Conservation (phyloP, 2,113 vertebrate species). For the Gasterosteus aculeatus region DNA sequence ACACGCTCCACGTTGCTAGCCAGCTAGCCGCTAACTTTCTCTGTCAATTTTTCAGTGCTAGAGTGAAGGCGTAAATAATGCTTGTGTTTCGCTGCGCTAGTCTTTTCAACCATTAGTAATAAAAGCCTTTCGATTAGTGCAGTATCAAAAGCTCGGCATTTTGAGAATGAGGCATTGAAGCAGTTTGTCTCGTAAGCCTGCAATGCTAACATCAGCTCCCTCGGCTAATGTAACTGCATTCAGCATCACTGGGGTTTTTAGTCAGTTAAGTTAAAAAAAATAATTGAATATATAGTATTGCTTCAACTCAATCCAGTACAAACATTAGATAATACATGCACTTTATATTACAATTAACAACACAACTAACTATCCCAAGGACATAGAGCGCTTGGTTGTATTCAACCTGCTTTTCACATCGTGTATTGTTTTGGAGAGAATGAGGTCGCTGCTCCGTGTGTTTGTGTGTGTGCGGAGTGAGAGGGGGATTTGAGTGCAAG, state of each 20-base stretch:
- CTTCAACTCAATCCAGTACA: too few species aligned
- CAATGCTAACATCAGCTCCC: not conserved
- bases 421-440: slow-evolving; percentile 19
- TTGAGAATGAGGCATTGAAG: not conserved
- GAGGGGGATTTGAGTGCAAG: not conserved
- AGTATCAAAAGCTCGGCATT: not conserved
- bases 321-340: too few species aligned
- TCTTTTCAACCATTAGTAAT: not conserved
- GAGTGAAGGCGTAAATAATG: not conserved
- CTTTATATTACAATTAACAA: too few species aligned
- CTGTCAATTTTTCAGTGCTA: not conserved
- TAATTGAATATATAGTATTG: too few species aligned
- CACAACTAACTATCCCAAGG: too few species aligned
- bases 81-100: not conserved
- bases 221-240: not conserved
- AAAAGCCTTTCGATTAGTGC: not conserved
- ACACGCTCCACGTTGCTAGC: not conserved
- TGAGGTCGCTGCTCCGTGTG: not conserved
- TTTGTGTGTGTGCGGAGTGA: not conserved
- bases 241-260: not conserved
- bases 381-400: not conserved
- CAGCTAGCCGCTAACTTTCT: slow-evolving; percentile 1
- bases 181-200: not conserved
- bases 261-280: not conserved
- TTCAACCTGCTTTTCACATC: slow-evolving; percentile 9